Base-by-base conservation (phyloP, 2,797 vertebrate species). In the Lepidocolaptes lacrymiger region DNA sequence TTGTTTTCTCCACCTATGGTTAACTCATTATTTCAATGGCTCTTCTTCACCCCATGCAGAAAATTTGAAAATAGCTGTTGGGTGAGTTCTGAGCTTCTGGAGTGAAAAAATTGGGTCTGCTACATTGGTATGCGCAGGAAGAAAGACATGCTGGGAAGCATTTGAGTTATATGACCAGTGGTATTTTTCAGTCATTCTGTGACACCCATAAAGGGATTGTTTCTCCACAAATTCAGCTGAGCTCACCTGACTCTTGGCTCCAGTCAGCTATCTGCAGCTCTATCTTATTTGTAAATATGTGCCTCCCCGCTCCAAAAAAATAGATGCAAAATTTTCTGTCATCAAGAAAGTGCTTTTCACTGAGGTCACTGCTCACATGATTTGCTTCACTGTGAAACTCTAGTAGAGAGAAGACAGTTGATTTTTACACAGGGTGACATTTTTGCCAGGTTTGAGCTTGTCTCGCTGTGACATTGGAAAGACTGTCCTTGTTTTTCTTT, bases 221-320 rank as follows among this genome's bases (percentile, higher is more conserved):
- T 79, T 76, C 21, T 69, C 36, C 23, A 52, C 2, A 4, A 66
- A 36, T 66, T 69, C 61, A 88, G 9, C 24, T 68, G 41, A 94
- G 22, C 16, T 83, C 43, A 69, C 49, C 28, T 63, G n/a, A 52
- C 18, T 74, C 27, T 83, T 12, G 1, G 10, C 23, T 76, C 26
- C 16, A 62, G 24, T 80, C 30, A 51, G 30, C 10, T 48, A 58
- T 18, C 3, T 3, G 19, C 32, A 55, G 44, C 15, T 36, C 22
- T n/a, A 59, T 24, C 18, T 46, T 12, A 46, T 67, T 48, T 59
- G 20, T 23, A 85, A 77, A 82, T 34, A 51, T 20, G 8, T 7
- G 6, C 10, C 18, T 27, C 5, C 8, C 2, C 1, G 6, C 0
- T 30, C 10, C 7, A 6, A 10, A 34, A 28, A 55, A n/a, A 51